A percentile compares a stretch with the other conserved stretches of the same genome.
Conservation (phyloP, 1,140 invertebrate species). For the Sitophilus oryzae region DNA sequence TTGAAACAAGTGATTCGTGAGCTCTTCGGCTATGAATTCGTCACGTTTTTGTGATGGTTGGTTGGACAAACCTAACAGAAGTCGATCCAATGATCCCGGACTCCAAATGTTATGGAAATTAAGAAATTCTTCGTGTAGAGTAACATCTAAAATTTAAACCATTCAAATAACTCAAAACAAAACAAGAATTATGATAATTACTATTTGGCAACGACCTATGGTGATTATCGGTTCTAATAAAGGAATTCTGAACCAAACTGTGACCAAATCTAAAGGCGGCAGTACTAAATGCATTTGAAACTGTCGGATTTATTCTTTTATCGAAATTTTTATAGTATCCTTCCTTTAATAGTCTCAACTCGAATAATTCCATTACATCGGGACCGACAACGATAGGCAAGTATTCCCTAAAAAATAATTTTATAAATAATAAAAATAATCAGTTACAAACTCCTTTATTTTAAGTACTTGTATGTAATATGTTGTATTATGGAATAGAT, state of each 20-base stretch:
- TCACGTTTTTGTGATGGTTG: constrained; percentile 74
- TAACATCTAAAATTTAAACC: constrained; percentile 68
- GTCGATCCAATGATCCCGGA: constrained; percentile 70
- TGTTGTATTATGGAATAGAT: constrained; percentile 78
- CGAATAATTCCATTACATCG: constrained; percentile 66
- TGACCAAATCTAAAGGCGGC: constrained; percentile 96
- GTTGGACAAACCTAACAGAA: constrained; percentile 69
- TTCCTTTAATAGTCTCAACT: constrained; percentile 55
- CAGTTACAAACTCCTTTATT: too few relatives aligned
- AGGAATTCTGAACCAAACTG: constrained; percentile 78
- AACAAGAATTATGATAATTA: too few relatives aligned
- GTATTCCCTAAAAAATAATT: constrained; percentile 55
- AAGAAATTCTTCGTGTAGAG: constrained; percentile 68
- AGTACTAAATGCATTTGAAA: constrained; percentile 88
- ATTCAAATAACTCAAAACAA: too few relatives aligned
- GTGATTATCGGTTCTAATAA: constrained; percentile 57
- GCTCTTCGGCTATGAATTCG: constrained; percentile 73
- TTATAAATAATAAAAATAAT: background rate
- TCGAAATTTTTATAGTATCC: constrained; percentile 72
- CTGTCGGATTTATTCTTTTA: constrained; percentile 71
- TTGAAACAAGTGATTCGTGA: constrained; percentile 86
- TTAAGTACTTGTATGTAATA: constrained; percentile 73
- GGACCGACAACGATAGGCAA: constrained; percentile 70
- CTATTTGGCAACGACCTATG: constrained; percentile 62
- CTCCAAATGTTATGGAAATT: constrained; percentile 57